A percentile compares a stretch with the other conserved stretches of the same genome.
Conservation (phyloP, 92 coral and sea anemone species). For the Porites lobata region DNA sequence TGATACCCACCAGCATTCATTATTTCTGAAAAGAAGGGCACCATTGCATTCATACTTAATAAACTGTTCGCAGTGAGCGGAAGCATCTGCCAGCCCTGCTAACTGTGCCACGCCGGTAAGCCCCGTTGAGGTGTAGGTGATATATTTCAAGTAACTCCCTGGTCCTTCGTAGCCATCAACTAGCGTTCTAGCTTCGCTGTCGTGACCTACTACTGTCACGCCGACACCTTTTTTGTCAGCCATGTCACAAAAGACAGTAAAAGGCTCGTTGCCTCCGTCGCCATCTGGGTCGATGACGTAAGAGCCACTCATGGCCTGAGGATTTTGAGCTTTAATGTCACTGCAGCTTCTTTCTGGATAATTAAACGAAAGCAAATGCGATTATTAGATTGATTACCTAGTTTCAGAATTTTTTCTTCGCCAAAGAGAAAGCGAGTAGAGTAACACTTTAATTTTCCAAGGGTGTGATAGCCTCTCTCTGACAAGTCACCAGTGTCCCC, state of each 20-base stretch:
- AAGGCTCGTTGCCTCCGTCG: neutral
- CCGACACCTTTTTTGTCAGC: neutral
- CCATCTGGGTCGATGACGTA: neutral
- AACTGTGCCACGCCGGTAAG: neutral
- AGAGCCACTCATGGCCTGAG: neutral
- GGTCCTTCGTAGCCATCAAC: neutral
- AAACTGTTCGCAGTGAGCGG: constrained; percentile 10
- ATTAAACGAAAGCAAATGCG: no score
- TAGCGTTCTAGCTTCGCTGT: neutral
- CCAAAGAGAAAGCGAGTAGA: no score
- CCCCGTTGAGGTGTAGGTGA: neutral
- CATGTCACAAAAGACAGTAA: neutral
- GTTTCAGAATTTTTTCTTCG: no score
- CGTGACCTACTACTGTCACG: neutral
- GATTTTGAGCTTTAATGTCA: neutral
- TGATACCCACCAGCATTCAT: neutral
- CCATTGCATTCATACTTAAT: neutral
- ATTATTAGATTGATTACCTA: no score
- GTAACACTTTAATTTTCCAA: no score
- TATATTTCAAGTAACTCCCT: neutral
- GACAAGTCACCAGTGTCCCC: no score
- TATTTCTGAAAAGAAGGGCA: neutral
- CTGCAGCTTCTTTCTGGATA: neutral
- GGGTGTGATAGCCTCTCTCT: no score
- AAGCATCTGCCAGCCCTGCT: neutral